phyloP scores from a whole-genome alignment of 2,797 vertebrate genomes.

The Pseudotriccus pelzelni region DNA sequence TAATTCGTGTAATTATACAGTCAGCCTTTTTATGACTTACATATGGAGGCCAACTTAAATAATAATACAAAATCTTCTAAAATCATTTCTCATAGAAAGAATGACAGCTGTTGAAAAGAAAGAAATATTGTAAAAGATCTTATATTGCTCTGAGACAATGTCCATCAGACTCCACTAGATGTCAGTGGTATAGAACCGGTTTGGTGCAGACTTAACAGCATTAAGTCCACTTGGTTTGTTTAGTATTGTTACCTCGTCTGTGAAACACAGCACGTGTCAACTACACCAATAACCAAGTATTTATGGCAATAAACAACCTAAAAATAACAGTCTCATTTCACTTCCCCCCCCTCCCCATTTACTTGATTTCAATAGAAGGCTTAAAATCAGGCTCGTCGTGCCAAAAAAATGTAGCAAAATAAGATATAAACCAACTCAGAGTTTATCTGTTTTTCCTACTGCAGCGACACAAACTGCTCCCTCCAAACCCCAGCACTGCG shows the following conservation, averaged over 20 bases:
- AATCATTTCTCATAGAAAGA: background rate
- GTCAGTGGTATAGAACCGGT: background rate
- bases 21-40: background rate
- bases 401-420: background rate
- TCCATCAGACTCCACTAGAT: conserved; percentile 32
- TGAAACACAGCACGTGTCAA: background rate
- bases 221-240: background rate
- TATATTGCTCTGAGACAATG: background rate
- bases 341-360: background rate
- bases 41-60: background rate
- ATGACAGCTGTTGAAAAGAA: background rate
- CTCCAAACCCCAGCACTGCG: conserved; percentile 45
- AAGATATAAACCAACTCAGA: background rate
- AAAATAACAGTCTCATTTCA: conserved; percentile 56
- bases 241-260: background rate
- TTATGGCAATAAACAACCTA: background rate
- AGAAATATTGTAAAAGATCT: background rate
- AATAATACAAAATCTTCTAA: background rate
- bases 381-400: background rate
- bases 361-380: background rate
- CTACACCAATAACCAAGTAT: background rate
- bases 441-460: background rate
- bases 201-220: background rate
- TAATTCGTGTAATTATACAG: background rate
- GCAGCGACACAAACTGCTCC: conserved; percentile 15